Evolutionary conservation across 1,140 invertebrate species (phyloP), one percentile per base, ranked within the genome.

Genomic region (Homarus americanus): DNA sequence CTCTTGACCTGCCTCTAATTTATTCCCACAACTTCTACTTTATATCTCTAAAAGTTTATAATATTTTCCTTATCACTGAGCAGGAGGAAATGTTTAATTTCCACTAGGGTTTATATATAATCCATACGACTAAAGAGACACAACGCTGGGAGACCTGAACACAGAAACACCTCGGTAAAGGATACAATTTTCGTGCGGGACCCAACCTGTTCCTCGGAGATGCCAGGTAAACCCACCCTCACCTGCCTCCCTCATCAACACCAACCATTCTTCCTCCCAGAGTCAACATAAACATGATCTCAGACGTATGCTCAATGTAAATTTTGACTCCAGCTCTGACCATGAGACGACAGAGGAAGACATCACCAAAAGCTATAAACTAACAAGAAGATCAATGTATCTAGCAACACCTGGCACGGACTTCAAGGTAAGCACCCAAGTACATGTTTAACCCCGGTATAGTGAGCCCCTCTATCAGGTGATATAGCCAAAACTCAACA

Each of bases 171-270:
- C 49, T 53, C 40, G 40, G 40, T 32, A 40, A 83, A 76, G 82
- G 88, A 78, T 90, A 90, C 88, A 84, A 90, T 90, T 90, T 90
- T 90, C 88, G 88, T 90, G 88, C 80, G 88, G 75, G 80, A 88
- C 76, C 73, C 88, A 90, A 90, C 88, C 88, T 90, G 88, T 90
- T 90, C 58, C 49, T 32, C 28, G 66, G 24, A 83, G 88, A 90
- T 90, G 82, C 88, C 88, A 84, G 41, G 80, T 53, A 83, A 58
- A 38, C 41, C 69, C 53, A n/a, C 32, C 69, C 69, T 49, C 41
- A 34, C 41, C 66, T 41, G 12, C 53, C 53, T 4, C 53, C 53
- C 53, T 3, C 53, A 1, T 4, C 53, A 15, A 15, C 1, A 58
- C 53, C 17, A 20, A 15, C 53, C 53, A 58, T 20, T 58, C 20